Base-by-base conservation (phyloP, 2,888 invertebrate species). In the Acheta domesticus region DNA sequence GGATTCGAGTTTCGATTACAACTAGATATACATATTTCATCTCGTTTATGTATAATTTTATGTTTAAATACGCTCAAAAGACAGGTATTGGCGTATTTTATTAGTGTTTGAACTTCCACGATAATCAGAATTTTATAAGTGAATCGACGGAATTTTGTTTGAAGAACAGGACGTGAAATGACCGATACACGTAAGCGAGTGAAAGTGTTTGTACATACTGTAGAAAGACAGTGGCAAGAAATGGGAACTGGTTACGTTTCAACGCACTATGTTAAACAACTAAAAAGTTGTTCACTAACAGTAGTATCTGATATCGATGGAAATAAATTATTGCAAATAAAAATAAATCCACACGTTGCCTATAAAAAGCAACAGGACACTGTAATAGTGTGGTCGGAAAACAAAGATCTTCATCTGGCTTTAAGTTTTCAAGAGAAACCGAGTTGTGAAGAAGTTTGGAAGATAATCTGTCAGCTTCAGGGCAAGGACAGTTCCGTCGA, bases 311-410 rank as follows among this genome's bases (percentile, higher is more conserved):
- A 62, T 16, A 62, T n/a, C 14, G 62, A 62, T 62, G 62, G 62
- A 14, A 19, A 14, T 19, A 5, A 19, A 62, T 12, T 62, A n/a
- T 62, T 62, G 62, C 62, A 62, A 62, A 16, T 62, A 3, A 62
- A 62, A 62, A 62, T 62, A 62, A 12, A 62, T 4, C 62, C 62
- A 19, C 62, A 62, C 62, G n/a, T 62, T n/a, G 62, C 62, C 4
- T 62, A 62, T 62, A 12, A 62, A n/a, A 62, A 62, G 62, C 62
- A 62, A 62, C 62, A 62, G n/a, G 62, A 62, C n/a, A 62, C 62
- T 62, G 8, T 62, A 62, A 62, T 62, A 62, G 62, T 62, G n/a
- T 62, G 62, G 62, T 62, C 62, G 11, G 62, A 62, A 62, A n/a
- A 62, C 3, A 62, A 62, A n/a, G n/a, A 62, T 62, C n/a, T 19